Conservation (phyloP, 2,888 invertebrate genomes). For the Ennomos fuscantarius region DNA sequence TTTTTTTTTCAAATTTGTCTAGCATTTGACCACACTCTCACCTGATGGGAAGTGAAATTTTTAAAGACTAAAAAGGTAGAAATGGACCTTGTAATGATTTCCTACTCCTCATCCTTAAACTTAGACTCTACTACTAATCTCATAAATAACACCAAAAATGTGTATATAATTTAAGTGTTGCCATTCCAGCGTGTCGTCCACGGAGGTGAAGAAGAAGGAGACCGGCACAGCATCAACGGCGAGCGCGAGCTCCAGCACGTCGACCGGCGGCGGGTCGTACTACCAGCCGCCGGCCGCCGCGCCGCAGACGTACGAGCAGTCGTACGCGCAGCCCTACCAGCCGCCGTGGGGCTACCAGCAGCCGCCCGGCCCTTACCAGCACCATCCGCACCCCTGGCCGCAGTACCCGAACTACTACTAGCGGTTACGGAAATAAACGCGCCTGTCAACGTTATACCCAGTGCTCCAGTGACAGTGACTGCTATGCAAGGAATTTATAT, state of each 20-base stretch:
- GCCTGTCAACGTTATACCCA: not conserved
- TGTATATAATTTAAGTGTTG: not conserved
- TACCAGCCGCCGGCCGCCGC: constrained; percentile 65
- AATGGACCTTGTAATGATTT: no score
- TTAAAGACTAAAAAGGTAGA: no score
- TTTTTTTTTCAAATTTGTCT: no score
- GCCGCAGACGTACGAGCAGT: constrained; percentile 73
- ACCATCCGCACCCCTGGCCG: constrained; percentile 78
- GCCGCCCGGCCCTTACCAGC: constrained; percentile 77
- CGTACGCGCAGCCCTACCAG: constrained; percentile 77
- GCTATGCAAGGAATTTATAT: no score
- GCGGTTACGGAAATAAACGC: constrained; percentile 26
- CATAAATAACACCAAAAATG: no score
- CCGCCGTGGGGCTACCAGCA: constrained; percentile 82
- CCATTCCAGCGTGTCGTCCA: constrained; percentile 45
- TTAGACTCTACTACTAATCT: no score
- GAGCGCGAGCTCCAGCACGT: constrained; percentile 42
- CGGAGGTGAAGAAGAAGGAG: constrained; percentile 68
- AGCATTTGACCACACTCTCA: no score
- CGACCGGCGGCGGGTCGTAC: constrained; percentile 56
- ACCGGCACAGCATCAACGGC: constrained; percentile 39
- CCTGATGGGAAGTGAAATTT: no score
- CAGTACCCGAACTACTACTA: constrained; percentile 82
- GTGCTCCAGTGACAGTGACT: no score
- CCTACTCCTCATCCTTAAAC: no score